Evolutionary conservation across 2,888 invertebrate species (phyloP).

Genomic region (Drosophila emarginata): DNA sequence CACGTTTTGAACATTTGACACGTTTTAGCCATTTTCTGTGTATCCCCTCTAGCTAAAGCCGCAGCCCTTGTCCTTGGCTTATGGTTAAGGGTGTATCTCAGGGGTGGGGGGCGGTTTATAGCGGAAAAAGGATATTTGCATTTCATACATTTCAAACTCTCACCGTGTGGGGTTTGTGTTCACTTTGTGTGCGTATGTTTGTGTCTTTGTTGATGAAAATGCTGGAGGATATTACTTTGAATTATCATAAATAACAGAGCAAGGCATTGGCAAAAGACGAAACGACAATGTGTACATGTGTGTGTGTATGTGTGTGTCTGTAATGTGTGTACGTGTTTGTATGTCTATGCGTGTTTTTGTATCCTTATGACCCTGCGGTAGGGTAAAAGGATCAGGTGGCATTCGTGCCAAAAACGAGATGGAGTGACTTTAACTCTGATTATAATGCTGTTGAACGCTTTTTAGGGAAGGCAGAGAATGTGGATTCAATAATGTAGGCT

Average conservation of each 20-base stretch:
- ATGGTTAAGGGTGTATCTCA: neutral
- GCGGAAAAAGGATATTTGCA: conserved; percentile 60
- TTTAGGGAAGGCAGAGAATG: conserved; percentile 13
- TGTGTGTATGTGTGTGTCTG: conserved; percentile 18
- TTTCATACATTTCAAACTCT: conserved; percentile 35
- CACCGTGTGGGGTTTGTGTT: neutral
- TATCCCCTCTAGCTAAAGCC: neutral
- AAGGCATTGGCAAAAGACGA: conserved; percentile 41
- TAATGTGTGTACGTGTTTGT: conserved; percentile 14
- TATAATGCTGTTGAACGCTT: conserved; percentile 25
- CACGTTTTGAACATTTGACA: conserved; percentile 63
- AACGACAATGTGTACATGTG: conserved; percentile 23
- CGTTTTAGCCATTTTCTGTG: conserved; percentile 58
- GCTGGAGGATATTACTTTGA: conserved; percentile 74
- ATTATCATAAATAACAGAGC: conserved; percentile 71
- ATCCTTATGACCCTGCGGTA: conserved; percentile 23
- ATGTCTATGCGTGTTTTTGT: conserved; percentile 15
- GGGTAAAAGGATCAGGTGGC: conserved; percentile 57
- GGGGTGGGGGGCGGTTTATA: neutral
- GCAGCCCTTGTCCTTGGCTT: conserved; percentile 3
- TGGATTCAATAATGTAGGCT: conserved; percentile 52
- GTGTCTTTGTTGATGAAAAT: conserved; percentile 71
- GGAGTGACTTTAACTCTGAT: conserved; percentile 26
- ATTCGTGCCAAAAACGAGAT: conserved; percentile 23
- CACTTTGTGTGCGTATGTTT: conserved; percentile 28